Evolutionary conservation across 2,113 vertebrate genomes (phyloP), one percentile per base, ranked within the genome.

Genomic region (Myrmophylax atrothorax): DNA sequence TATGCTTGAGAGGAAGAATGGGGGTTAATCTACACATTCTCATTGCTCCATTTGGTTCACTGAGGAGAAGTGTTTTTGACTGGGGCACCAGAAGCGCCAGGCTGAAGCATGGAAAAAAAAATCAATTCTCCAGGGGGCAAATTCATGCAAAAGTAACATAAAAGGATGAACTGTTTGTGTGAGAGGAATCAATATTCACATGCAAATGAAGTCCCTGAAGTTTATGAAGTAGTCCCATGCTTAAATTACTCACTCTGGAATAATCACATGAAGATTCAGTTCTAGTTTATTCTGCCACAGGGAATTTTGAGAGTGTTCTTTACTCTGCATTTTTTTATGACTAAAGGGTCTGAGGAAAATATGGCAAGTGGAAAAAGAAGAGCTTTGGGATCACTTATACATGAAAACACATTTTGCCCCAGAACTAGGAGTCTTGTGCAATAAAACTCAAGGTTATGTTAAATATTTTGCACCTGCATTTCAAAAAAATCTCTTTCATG

Each of bases 121-220:
- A 83, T 40, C 40, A 77, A 10, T 55, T 81, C 60, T 91, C 84
- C 22, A 18, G 85, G 88, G 94, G 90, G 50, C 53, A 95, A 97
- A 95, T 89, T 90, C 81, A 77, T 86, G 83, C 47, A 83, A 95
- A 90, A 88, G n/a, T 40, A 90, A 92, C 87, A 90, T 96, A 80
- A 96, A 96, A 95, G 84, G 53, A 96, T 91, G 94, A 95, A 69
- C 83, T 77, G 76, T 81, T 96, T 91, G 69, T 94, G 82, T 91
- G 80, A 97, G 37, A 93, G 49, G 62, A 95, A 91, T 96, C 84
- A 93, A 96, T 95, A 96, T 96, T 96, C 83, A 92, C 64, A 95
- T 97, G 94, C 89, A 97, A 96, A 97, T 97, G 31, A 94, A 94
- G 84, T 84, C 96, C 87, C 91, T 95, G 84, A 67, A 73, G 47